Conservation (phyloP, 1,140 invertebrate species). For the Ceratoteleas bidentatus region DNA sequence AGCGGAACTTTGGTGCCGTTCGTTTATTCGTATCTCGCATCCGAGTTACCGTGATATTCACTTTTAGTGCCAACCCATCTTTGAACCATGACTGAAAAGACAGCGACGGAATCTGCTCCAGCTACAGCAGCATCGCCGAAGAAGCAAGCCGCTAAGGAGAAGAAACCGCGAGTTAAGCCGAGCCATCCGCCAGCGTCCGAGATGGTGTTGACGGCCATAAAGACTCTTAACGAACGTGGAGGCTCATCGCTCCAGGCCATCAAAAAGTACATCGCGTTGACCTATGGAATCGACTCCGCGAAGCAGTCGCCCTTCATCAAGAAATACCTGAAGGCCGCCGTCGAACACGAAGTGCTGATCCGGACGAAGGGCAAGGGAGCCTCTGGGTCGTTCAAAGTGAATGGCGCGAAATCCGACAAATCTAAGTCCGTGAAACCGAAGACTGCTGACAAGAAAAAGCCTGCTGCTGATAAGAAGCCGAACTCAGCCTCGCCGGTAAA, state of each 20-base stretch:
- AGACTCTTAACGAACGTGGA: not conserved
- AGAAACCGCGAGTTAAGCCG: not conserved
- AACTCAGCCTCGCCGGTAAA: too few relatives aligned
- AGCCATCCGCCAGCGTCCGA: slow-evolving; percentile 1
- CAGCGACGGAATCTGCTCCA: not conserved
- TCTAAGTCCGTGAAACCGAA: not conserved
- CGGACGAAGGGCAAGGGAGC: slow-evolving; percentile 1
- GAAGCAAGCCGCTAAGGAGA: not conserved
- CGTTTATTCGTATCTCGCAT: not conserved
- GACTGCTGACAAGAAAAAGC: too few relatives aligned
- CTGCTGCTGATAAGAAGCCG: too few relatives aligned
- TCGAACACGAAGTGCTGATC: not conserved
- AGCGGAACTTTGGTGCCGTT: not conserved
- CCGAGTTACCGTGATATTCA: not conserved
- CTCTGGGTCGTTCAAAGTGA: not conserved
- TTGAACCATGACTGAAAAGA: not conserved
- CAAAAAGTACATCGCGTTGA: slow-evolving; percentile 5
- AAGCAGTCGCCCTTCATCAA: slow-evolving; percentile 2
- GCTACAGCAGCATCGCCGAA: too few relatives aligned
- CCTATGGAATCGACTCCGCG: not conserved
- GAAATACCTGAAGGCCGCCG: slow-evolving; percentile 2
- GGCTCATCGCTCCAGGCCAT: slow-evolving; percentile 1
- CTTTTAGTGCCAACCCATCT: not conserved
- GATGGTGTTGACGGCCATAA: not conserved
- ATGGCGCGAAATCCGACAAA: not conserved